phyloP scores from a whole-genome alignment of 2,797 vertebrate species.

The Cuniculus paca region DNA sequence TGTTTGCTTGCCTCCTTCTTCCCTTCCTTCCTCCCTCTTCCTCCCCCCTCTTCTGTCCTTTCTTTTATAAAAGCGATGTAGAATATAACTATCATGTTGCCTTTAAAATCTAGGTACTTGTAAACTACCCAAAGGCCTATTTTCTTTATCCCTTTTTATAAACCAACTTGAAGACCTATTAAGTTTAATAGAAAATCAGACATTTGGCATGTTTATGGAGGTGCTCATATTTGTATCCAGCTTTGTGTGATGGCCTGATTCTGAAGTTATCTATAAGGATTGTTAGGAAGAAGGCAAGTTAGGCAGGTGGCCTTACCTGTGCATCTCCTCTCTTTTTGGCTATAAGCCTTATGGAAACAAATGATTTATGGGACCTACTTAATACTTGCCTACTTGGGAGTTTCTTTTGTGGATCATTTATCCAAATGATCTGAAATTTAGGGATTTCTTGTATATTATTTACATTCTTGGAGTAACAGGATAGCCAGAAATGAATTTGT shows the following conservation, averaged over 20 bases:
- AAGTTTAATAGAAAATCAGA: neutral
- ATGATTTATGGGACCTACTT: neutral
- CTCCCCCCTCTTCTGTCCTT: no score
- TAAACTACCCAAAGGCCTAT: neutral
- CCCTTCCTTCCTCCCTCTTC: neutral
- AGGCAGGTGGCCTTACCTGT: neutral
- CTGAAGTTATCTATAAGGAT: neutral
- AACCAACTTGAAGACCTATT: neutral
- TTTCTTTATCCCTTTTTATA: neutral
- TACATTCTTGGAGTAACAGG: neutral
- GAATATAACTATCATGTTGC: neutral
- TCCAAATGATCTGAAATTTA: neutral
- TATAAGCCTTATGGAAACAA: neutral
- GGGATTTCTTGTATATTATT: neutral
- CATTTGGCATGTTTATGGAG: neutral
- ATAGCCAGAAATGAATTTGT: neutral
- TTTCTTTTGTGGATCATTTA: neutral
- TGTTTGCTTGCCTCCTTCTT: neutral
- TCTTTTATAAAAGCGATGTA: neutral
- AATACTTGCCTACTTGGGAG: neutral
- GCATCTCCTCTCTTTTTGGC: accelerated
- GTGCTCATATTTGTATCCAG: neutral
- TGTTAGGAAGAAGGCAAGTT: accelerated
- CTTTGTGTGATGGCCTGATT: neutral
- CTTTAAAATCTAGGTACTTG: neutral